A percentile compares a stretch with the other conserved stretches of the same genome.
Evolutionary conservation across 2,797 vertebrate species (phyloP).

Genomic region (Sebastolobus alascanus): DNA sequence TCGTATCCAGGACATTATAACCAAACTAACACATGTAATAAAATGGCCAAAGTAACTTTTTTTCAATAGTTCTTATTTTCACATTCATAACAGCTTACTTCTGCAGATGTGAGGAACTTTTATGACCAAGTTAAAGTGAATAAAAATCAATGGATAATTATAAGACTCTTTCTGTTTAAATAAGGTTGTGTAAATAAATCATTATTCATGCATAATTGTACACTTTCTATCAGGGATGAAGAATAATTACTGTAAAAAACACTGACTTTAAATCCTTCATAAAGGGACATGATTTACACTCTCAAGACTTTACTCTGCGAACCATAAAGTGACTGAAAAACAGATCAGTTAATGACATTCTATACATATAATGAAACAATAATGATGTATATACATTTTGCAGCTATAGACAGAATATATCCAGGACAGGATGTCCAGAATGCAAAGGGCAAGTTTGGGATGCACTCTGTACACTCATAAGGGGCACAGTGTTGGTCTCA

Average conservation of each 20-base stretch:
- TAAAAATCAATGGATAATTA: not conserved
- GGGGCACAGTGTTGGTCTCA: constrained; percentile 1
- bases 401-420: constrained; percentile 34
- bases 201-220: not conserved
- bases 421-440: not conserved
- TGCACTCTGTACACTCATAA: not conserved
- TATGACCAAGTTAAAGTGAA: not conserved
- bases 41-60: not conserved
- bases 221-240: not conserved
- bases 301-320: not conserved
- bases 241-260: not conserved
- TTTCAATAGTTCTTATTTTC: not conserved
- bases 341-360: not conserved
- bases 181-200: not conserved
- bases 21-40: not conserved
- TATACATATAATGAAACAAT: constrained; percentile 27
- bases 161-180: not conserved
- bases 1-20: not conserved
- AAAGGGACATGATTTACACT: not conserved
- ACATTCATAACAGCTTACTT: not conserved
- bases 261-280: not conserved
- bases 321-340: not conserved
- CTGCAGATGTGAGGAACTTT: not conserved
- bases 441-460: not conserved
- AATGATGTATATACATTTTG: constrained; percentile 40